Evolutionary conservation across 2,888 invertebrate genomes (phyloP).

Genomic region (Sinelater perroti): DNA sequence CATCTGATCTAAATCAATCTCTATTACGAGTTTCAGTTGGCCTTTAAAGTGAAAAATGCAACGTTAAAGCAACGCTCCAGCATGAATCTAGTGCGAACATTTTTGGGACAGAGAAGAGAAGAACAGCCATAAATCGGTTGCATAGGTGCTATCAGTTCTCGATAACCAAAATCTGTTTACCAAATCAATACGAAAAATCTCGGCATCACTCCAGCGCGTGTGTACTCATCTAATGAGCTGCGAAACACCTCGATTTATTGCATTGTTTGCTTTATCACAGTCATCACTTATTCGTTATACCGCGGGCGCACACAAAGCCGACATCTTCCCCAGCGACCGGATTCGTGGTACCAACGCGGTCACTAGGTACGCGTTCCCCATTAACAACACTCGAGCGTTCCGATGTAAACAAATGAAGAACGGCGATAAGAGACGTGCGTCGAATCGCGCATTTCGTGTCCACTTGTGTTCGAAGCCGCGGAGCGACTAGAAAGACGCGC

Average conservation of each 20-base stretch:
- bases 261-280: constrained; percentile 7
- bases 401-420: constrained; percentile 23
- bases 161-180: constrained; percentile 11
- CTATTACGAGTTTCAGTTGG: no score
- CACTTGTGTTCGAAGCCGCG: no score
- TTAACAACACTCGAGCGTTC: constrained; percentile 7
- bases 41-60: no score
- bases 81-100: no score
- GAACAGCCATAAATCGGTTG: no score
- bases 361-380: no score
- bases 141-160: not conserved
- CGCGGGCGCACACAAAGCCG: no score
- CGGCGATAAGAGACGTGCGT: constrained; percentile 26
- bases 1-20: no score
- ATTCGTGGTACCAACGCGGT: no score
- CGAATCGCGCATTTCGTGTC: not conserved
- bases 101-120: no score
- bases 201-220: constrained; percentile 3
- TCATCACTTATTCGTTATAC: constrained; percentile 10
- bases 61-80: no score
- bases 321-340: no score
- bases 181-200: constrained; percentile 10
- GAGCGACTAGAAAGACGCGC: constrained; percentile 3
- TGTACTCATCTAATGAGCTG: constrained; percentile 1
- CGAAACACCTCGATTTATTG: constrained; percentile 9